phyloP scores from a whole-genome alignment of 2,797 vertebrate species.

The Lutjanus argentimaculatus region DNA sequence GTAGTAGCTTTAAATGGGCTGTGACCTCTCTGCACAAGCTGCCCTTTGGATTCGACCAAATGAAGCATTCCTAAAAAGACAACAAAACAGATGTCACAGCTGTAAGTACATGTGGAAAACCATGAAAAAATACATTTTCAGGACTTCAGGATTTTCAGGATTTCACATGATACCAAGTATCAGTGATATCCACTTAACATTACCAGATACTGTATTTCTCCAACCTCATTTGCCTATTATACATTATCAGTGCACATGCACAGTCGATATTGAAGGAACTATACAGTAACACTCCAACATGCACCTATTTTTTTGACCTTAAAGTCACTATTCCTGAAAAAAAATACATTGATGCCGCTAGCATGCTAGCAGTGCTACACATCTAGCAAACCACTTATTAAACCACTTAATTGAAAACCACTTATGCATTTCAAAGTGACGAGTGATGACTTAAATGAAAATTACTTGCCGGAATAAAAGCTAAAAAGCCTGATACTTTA shows the following conservation, averaged over 20 bases:
- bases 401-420: slow-evolving; percentile 24
- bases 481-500: neutral
- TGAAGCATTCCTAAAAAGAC: neutral
- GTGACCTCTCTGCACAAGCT: neutral
- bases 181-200: slow-evolving; percentile 5
- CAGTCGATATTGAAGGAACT: slow-evolving; percentile 12
- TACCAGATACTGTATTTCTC: slow-evolving; percentile 6
- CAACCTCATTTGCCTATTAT: slow-evolving; percentile 18
- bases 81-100: neutral
- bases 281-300: slow-evolving; percentile 31
- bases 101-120: neutral
- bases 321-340: slow-evolving; percentile 19
- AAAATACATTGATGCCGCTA: neutral
- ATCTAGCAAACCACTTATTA: slow-evolving; percentile 35
- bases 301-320: slow-evolving; percentile 35
- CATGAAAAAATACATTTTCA: neutral
- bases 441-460: neutral
- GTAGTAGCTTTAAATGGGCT: too few species aligned
- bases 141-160: neutral
- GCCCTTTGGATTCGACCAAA: slow-evolving; percentile 1
- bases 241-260: slow-evolving; percentile 36
- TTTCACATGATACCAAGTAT: neutral
- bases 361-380: slow-evolving; percentile 54
- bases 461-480: neutral
- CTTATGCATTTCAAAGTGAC: slow-evolving; percentile 33